Conservation (phyloP, 2,797 vertebrate genomes). For the Syngnathus rostellatus region DNA sequence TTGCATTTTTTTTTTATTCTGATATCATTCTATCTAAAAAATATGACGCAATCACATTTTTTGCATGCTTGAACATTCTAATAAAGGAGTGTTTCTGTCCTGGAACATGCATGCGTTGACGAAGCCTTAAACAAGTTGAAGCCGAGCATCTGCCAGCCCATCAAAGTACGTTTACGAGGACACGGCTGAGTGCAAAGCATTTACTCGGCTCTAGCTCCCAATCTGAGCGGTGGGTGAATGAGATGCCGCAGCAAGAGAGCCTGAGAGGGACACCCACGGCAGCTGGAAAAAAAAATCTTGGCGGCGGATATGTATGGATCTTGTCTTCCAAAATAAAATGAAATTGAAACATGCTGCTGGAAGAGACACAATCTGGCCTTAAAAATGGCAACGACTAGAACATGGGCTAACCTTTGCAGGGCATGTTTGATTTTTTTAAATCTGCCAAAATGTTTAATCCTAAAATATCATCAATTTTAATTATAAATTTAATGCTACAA, state of each 20-base stretch:
- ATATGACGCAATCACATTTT: not conserved
- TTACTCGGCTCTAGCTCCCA: not conserved
- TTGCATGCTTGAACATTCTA: not conserved
- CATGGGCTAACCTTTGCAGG: too few species aligned
- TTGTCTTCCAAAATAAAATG: not conserved
- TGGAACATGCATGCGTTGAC: not conserved
- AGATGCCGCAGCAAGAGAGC: not conserved
- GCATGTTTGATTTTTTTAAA: too few species aligned
- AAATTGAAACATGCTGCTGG: not conserved
- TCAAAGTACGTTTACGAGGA: not conserved
- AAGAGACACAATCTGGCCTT: not conserved
- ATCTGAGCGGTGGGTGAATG: not conserved
- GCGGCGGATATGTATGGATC: not conserved
- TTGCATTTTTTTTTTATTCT: too few species aligned
- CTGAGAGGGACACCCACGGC: not conserved
- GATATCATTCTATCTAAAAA: too few species aligned
- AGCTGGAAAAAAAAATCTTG: not conserved
- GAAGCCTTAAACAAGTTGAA: not conserved
- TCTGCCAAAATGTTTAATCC: too few species aligned
- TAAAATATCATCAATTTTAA: too few species aligned
- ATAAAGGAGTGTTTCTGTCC: not conserved
- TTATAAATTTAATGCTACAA: too few species aligned
- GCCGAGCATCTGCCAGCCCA: not conserved
- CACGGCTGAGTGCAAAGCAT: not conserved
- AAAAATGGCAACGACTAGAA: too few species aligned